Conservation (phyloP, 2,888 invertebrate species). For the Nowickia ferox region DNA sequence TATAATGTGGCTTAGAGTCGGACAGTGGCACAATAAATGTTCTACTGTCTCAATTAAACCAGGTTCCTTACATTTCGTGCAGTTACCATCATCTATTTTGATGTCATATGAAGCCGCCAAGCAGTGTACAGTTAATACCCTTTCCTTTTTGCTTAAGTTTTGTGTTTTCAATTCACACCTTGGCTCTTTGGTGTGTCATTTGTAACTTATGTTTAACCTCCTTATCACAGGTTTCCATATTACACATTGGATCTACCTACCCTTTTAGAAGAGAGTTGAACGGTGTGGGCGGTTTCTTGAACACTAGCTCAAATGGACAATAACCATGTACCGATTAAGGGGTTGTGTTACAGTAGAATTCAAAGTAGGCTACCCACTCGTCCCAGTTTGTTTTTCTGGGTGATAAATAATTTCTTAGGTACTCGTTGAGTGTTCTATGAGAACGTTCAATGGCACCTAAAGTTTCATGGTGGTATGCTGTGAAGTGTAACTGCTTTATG, state of each 20-base stretch:
- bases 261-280: conserved; percentile 11
- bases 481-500: not conserved
- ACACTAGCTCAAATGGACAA: no score
- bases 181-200: no score
- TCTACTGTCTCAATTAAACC: no score
- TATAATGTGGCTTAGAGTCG: no score
- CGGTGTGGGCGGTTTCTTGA: no score
- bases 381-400: no score
- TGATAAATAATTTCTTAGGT: conserved; percentile 64
- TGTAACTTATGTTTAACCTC: not conserved
- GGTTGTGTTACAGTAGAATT: conserved; percentile 48
- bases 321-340: conserved; percentile 35
- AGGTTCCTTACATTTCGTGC: no score
- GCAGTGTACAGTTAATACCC: no score
- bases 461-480: no score
- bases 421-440: conserved; percentile 72
- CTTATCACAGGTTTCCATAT: not conserved
- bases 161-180: no score
- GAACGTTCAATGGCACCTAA: no score
- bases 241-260: not conserved
- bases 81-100: not conserved
- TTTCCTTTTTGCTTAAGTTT: not conserved
- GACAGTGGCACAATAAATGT: no score
- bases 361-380: conserved; percentile 57
- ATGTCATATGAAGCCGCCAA: not conserved